Evolutionary conservation across 2,113 vertebrate species (phyloP).

Genomic region (Neolamprologus sp.): DNA sequence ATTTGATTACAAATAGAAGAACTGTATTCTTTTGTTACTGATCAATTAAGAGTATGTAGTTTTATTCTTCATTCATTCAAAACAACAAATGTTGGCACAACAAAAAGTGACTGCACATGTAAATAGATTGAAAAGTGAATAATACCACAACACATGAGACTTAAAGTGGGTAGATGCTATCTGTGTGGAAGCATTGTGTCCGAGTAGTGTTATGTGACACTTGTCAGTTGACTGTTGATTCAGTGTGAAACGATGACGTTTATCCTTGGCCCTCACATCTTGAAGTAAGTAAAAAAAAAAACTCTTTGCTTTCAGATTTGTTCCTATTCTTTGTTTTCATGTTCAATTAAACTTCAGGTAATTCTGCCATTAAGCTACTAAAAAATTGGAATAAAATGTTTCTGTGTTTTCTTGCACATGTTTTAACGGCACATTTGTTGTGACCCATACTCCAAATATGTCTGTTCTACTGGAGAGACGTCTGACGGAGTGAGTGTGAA

Average conservation of each 20-base stretch:
- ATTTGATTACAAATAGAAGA: background rate
- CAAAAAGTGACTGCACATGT: background rate
- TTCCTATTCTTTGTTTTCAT: background rate
- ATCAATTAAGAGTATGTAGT: background rate
- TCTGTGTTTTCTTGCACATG: background rate
- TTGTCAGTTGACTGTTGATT: background rate
- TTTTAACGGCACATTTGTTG: background rate
- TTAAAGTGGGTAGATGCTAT: rapidly evolving
- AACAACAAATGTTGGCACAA: rapidly evolving
- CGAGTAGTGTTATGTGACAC: rapidly evolving
- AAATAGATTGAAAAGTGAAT: background rate
- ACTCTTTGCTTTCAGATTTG: background rate
- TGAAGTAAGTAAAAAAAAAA: background rate
- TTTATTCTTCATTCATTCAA: background rate
- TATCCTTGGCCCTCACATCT: background rate
- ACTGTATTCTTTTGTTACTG: background rate
- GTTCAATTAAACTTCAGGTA: background rate
- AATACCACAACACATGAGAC: background rate
- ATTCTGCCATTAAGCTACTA: background rate
- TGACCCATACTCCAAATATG: slow-evolving; percentile 5
- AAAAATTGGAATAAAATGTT: rapidly evolving
- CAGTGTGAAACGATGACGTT: background rate
- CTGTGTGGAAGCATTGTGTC: background rate
- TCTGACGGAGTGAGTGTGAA: background rate
- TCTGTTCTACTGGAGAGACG: background rate